Conservation (phyloP, 2,797 vertebrate species). For the Cheracebus regulus region DNA sequence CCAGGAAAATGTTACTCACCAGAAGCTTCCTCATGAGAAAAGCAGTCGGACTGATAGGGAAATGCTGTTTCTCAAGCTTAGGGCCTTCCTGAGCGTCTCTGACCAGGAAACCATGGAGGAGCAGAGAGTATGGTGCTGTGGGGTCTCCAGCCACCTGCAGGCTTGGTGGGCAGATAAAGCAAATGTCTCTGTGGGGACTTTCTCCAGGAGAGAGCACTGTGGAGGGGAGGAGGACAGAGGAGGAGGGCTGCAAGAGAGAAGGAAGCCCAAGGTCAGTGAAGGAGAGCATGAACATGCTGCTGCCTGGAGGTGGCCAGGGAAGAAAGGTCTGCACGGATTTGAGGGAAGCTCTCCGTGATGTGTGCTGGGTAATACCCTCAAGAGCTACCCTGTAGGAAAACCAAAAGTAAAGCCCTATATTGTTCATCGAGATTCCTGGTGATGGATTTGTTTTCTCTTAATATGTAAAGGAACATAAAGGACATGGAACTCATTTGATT, state of each 20-base stretch:
- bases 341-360: not conserved
- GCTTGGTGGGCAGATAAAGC: not conserved
- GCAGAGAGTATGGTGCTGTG: rapidly evolving
- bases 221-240: not conserved
- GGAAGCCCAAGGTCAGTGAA: not conserved
- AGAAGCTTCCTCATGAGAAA: not conserved
- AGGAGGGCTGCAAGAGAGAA: not conserved
- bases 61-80: not conserved
- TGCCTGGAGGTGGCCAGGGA: rapidly evolving
- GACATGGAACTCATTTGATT: not conserved
- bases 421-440: not conserved
- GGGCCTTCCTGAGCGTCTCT: not conserved
- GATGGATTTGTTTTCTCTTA: not conserved
- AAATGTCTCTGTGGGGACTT: not conserved
- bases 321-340: not conserved
- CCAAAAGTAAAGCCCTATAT: not conserved
- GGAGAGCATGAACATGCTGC: not conserved
- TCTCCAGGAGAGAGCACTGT: not conserved
- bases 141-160: not conserved
- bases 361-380: not conserved
- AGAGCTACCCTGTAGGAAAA: not conserved
- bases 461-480: not conserved
- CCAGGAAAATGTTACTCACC: not conserved
- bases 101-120: not conserved
- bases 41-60: not conserved